phyloP scores from a whole-genome alignment of 2,797 vertebrate genomes.

The Lateolabrax maculatus region DNA sequence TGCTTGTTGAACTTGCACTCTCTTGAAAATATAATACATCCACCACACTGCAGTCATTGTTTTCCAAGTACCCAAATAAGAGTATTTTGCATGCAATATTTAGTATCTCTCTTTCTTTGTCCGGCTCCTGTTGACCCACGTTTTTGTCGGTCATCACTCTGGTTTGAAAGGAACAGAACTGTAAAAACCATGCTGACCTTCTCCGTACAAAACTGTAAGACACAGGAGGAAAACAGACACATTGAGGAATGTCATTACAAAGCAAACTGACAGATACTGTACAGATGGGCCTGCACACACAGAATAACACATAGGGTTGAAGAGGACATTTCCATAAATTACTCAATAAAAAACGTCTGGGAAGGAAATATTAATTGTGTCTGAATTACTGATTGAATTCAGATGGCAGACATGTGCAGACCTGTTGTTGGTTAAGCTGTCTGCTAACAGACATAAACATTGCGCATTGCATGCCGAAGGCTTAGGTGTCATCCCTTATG shows the following conservation, averaged over 20 bases:
- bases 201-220: constrained; percentile 41
- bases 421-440: constrained; percentile 53
- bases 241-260: constrained; percentile 77
- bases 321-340: constrained; percentile 73
- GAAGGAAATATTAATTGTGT: constrained; percentile 72
- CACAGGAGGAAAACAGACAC: constrained; percentile 70
- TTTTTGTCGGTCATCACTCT: not conserved
- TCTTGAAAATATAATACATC: constrained; percentile 37
- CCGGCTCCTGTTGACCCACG: not conserved
- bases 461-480: constrained; percentile 20
- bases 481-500: constrained; percentile 1
- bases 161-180: constrained; percentile 33
- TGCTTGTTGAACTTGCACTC: constrained; percentile 45
- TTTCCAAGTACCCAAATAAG: constrained; percentile 13
- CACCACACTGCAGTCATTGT: constrained; percentile 41
- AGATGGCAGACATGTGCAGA: constrained; percentile 63
- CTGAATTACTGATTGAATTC: constrained; percentile 72
- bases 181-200: constrained; percentile 49
- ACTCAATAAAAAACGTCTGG: constrained; percentile 56
- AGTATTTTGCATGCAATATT: constrained; percentile 6
- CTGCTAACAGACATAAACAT: constrained; percentile 55
- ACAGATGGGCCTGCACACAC: constrained; percentile 54
- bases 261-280: constrained; percentile 43
- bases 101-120: constrained; percentile 6
- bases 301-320: constrained; percentile 52